Evolutionary conservation across 2,888 invertebrate species (phyloP).

Genomic region (Microdon myrmicae): DNA sequence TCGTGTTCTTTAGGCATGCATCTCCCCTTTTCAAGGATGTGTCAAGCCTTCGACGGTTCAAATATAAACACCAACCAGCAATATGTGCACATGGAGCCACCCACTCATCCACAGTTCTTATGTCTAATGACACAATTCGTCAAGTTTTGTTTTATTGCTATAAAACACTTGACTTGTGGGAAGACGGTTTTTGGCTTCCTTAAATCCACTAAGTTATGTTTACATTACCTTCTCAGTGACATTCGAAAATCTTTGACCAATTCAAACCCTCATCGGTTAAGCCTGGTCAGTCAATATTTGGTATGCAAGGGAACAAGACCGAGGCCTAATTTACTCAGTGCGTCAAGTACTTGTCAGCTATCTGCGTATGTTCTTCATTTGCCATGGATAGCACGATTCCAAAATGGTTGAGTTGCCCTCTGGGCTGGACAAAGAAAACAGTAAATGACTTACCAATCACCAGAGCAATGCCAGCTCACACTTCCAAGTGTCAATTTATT

Average conservation of each 20-base stretch:
- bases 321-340: slow-evolving; percentile 40
- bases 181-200: no score
- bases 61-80: no score
- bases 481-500: slow-evolving; percentile 51
- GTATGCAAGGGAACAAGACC: slow-evolving; percentile 33
- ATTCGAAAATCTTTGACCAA: slow-evolving; percentile 32
- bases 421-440: slow-evolving; percentile 1
- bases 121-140: no score
- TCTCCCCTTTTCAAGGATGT: slow-evolving; percentile 41
- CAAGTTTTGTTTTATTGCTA: no score
- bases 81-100: no score
- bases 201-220: no score
- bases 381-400: slow-evolving; percentile 28
- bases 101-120: no score
- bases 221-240: slow-evolving; percentile 29
- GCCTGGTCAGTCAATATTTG: slow-evolving; percentile 28
- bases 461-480: slow-evolving; percentile 40
- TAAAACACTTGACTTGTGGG: no score
- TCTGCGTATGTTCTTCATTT: slow-evolving; percentile 13
- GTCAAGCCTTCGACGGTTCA: slow-evolving; percentile 26
- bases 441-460: slow-evolving; percentile 45
- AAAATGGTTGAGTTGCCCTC: slow-evolving; percentile 17
- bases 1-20: slow-evolving; percentile 22
- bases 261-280: slow-evolving; percentile 37
- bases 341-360: no score